Evolutionary conservation across 2,888 invertebrate species (phyloP), one percentile per base, ranked within the genome.

Genomic region (Phaonia tiefii): DNA sequence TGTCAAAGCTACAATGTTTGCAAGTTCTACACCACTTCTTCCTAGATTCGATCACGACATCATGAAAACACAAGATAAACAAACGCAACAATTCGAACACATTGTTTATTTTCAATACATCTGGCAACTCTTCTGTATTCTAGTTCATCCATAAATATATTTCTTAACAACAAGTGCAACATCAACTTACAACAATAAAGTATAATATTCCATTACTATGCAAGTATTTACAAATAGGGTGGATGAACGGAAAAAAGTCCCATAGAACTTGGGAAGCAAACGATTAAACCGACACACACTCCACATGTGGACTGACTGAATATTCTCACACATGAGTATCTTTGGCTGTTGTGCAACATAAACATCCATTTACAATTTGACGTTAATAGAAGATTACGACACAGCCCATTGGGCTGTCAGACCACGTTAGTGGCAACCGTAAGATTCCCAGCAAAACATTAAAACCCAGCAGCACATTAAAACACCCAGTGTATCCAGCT

Each of bases 321-420:
- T 5, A 3, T 31, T 31, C 31, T 31, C 31, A 31, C 31, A 31
- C 51, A 51, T 65, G 37, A 63, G n/a, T 26, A 13, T 7, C 31
- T 25, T 13, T 26, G 7, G 26, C 17, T 13, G 11, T 49, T 17
- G 15, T 39, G 49, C 37, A 15, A 39, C 13, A 10, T 13, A 75
- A 60, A 22, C 46, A 26, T 60, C 26, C 63, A 54, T 54, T 69
- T 70, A n/a, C 26, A 70, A 54, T 31, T 5, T 70, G 22, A 54
- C 69, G 13, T 70, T 75, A 46, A 31, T 44, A 70, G 69, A 39
- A 51, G 15, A 69, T 75, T 63, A 75, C 60, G 63, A 25, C 31
- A 70, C 66, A 31, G 31, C 31, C 31, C 3, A 31, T 60, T 66
- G 66, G 71, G 31, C 31, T 31, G 31, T 3, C 31, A 8, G 31